Base-by-base conservation (phyloP, 2,113 vertebrate genomes). In the Dipodomys spectabilis region DNA sequence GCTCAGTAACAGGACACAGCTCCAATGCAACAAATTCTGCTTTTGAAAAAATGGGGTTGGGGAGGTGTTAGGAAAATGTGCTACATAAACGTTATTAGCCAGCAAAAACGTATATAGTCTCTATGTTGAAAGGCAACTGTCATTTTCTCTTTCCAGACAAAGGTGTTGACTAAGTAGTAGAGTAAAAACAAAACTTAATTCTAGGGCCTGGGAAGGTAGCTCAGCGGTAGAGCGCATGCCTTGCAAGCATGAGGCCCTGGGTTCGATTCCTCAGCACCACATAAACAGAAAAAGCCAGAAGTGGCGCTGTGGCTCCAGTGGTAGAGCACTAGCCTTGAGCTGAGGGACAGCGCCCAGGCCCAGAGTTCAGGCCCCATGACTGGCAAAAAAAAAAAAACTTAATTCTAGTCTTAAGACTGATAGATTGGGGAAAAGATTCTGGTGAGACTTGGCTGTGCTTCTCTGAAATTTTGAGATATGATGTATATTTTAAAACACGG, bases 71-170 rank as follows among this genome's bases (percentile, higher is more conserved):
- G 27, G 9, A 45, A 78, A n/a, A 8, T 16, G n/a, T 20, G 77
- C 9, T 5, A 4, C 0, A 0, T 1, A 8, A 0, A 12, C 10
- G 9, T 57, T 19, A 57, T 68, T 49, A 57, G 64, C 72, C 83
- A 4, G 28, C 22, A 60, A 84, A 69, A 82, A 27, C 30, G 1
- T 28, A 19, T 32, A 32, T 27, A 28, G 23, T 7, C 30, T 39
- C 7, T 72, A 7, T 45, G 65, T 86, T 16, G 20, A 35, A 30
- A 75, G 73, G 27, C 32, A 9, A 32, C 25, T 23, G 32, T 39
- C 9, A 12, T 73, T 0, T 1, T 6, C 49, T 39, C 53, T 74
- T 57, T 10, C 32, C 13, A 45, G 68, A 69, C 30, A 57, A 71
- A 2, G 6, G 15, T 28, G 27, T 20, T 87, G 4, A 28, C 39